Evolutionary conservation across 2,797 vertebrate genomes (phyloP), one percentile per base, ranked within the genome.

Genomic region (Parauchenoglanis ngamensis): DNA sequence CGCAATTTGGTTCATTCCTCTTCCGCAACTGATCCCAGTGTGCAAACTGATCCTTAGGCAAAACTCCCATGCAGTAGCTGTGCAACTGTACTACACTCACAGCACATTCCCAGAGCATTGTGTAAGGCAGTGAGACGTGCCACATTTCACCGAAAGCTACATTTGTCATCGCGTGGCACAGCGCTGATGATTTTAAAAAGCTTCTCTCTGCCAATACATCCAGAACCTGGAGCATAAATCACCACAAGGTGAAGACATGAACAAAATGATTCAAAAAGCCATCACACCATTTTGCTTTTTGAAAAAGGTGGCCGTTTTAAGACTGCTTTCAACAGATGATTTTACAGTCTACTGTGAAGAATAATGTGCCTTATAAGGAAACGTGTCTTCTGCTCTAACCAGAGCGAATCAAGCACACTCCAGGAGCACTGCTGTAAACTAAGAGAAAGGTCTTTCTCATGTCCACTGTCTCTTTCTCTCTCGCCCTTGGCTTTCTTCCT

Each of bases 401-500:
- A 92, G 92, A 94, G 92, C 93, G 94, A 94, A 94, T 94, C 93
- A 93, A 94, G 92, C 92, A 93, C 93, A 90, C 90, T 94, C 92
- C 93, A 92, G 90, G 93, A 94, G 92, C 93, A 90, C 93, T 94
- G 92, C 93, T 92, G 93, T 94, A 92, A 93, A 94, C 91, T 93
- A 93, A 94, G 93, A 90, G 92, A 90, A 91, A 92, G 90, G 92
- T 85, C 87, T 80, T 83, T 83, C 79, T 85, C 82, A 87, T 57
- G 54, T 87, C 91, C 89, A 90, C 46, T 46, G 92, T 89, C 90
- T 85, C 85, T 86, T 90, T 92, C 86, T 87, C 91, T 91, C 59
- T 46, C 23, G 23, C 63, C 56, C 44, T 52, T 83, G 46, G 82
- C 83, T 89, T 87, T 89, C 92, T 92, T 89, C 91, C 92, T 93